phyloP scores from a whole-genome alignment of 1,140 invertebrate genomes.

The Diachasmimorpha longicaudata region DNA sequence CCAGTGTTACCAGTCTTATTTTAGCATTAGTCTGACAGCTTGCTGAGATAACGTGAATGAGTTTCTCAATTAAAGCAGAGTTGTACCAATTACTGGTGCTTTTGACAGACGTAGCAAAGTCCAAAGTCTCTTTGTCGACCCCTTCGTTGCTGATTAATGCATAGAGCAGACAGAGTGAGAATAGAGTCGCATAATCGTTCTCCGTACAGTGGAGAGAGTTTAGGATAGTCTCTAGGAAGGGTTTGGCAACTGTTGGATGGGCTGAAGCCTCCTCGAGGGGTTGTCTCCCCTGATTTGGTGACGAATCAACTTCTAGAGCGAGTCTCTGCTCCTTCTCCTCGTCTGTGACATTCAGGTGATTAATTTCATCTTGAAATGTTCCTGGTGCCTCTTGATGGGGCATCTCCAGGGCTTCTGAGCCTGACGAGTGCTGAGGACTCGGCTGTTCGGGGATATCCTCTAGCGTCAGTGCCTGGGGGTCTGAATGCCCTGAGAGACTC shows the following conservation, averaged over 20 bases:
- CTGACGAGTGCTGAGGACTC: background rate
- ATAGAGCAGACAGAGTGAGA: conserved; percentile 91
- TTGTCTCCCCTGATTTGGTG: conserved; percentile 18
- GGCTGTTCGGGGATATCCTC: background rate
- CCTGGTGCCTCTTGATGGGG: conserved; percentile 14
- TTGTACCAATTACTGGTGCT: conserved; percentile 70
- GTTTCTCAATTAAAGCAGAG: conserved; percentile 76
- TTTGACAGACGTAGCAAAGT: conserved; percentile 65
- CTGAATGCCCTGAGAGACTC: conserved; percentile 52
- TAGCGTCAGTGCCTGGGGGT: background rate
- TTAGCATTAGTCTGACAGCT: conserved; percentile 82
- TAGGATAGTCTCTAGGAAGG: conserved; percentile 89
- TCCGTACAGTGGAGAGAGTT: conserved; percentile 84
- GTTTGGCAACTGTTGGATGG: conserved; percentile 68
- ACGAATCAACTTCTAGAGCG: conserved; percentile 59
- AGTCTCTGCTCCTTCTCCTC: conserved; percentile 85
- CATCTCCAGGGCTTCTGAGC: background rate
- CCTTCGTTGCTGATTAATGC: conserved; percentile 92
- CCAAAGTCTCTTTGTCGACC: conserved; percentile 75
- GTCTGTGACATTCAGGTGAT: conserved; percentile 82
- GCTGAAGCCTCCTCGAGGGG: conserved; percentile 47
- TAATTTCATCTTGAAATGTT: conserved; percentile 44
- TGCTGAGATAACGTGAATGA: conserved; percentile 79
- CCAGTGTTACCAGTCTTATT: conserved; percentile 90
- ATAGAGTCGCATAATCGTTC: conserved; percentile 94